These are phyloP conservation scores for Allacma fusca DNA, from an alignment of 2,888 invertebrate genomes.

Conservation along the genomic window DNA sequence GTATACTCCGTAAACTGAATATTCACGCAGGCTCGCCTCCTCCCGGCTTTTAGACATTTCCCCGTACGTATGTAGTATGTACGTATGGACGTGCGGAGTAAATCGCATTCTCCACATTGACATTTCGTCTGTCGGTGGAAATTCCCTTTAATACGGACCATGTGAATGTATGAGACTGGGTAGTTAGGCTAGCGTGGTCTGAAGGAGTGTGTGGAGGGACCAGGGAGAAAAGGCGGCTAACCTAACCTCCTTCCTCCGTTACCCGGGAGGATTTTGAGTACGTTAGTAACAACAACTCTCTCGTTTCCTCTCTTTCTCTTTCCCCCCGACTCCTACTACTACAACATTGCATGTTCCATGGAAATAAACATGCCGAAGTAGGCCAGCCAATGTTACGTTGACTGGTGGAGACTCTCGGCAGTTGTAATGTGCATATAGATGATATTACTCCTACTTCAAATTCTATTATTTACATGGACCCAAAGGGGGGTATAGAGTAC, in stretches of 20 bases:
- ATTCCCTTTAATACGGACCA: conserved; percentile 10
- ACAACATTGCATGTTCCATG: conserved; percentile 23
- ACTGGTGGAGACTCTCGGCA: not conserved
- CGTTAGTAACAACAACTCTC: not conserved
- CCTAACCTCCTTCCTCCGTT: conserved; percentile 24
- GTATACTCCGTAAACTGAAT: not conserved
- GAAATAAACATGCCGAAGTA: conserved; percentile 18
- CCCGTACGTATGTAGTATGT: not conserved
- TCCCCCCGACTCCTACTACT: too few relatives aligned
- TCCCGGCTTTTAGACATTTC: conserved; percentile 4
- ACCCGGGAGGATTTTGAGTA: conserved; percentile 23
- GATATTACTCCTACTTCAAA: too few relatives aligned
- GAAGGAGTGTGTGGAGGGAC: too few relatives aligned
- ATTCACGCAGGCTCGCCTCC: conserved; percentile 12
- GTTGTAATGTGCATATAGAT: not conserved
- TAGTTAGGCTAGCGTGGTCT: too few relatives aligned
- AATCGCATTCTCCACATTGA: not conserved
- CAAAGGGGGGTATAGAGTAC: too few relatives aligned
- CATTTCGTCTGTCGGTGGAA: not conserved
- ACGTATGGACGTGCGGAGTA: not conserved
- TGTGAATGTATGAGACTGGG: too few relatives aligned
- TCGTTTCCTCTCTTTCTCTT: not conserved
- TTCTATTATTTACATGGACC: too few relatives aligned
- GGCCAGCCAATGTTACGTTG: not conserved
- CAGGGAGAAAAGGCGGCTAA: conserved; percentile 4